These are phyloP conservation scores for Polyommatus iphigenia DNA, from an alignment of 2,888 invertebrate genomes.

Conservation along the genomic window DNA sequence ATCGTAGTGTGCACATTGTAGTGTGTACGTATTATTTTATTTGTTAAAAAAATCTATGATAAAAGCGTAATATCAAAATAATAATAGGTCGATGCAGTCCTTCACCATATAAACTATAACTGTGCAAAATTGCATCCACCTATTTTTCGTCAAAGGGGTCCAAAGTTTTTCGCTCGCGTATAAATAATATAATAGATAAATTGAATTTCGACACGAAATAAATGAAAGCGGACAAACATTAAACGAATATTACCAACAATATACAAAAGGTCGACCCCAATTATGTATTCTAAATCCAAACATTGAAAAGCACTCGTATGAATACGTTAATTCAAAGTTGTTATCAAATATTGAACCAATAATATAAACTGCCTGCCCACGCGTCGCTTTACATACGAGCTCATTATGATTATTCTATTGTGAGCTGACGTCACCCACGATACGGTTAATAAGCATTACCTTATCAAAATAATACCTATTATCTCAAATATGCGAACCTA, in stretches of 20 bases:
- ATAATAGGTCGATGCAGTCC: no score
- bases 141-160: no score
- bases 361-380: slow-evolving; percentile 26
- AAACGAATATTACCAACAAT: background rate
- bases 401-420: slow-evolving; percentile 13
- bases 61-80: no score
- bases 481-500: background rate
- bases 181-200: no score
- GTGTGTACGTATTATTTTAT: no score
- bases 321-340: slow-evolving; percentile 21
- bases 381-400: background rate
- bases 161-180: no score
- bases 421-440: slow-evolving; percentile 4
- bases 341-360: slow-evolving; percentile 23
- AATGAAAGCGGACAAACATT: no score
- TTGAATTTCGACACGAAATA: no score
- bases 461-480: slow-evolving; percentile 13
- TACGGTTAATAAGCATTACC: slow-evolving; percentile 9
- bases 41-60: no score
- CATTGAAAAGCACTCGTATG: slow-evolving; percentile 1
- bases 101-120: no score
- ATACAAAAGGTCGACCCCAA: background rate
- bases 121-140: no score
- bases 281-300: background rate
- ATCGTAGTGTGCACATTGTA: no score